Evolutionary conservation across 2,888 invertebrate species (phyloP).

Genomic region (Eristalinus aeneus): DNA sequence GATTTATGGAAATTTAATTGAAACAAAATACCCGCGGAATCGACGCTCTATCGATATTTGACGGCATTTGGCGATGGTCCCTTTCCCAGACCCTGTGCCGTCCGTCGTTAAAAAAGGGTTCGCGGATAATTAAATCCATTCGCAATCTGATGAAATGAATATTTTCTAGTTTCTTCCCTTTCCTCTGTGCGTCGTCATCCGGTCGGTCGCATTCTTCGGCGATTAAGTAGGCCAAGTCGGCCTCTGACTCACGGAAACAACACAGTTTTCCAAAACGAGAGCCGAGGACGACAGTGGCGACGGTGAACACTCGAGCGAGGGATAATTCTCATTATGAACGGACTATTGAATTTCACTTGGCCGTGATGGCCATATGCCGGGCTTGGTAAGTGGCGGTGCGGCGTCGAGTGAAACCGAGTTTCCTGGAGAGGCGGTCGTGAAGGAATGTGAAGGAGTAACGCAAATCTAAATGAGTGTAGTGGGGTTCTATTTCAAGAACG

Average conservation of each 20-base stretch:
- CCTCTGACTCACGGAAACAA: background rate
- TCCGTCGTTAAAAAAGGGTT: background rate
- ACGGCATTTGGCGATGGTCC: constrained; percentile 4
- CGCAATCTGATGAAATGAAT: constrained; percentile 31
- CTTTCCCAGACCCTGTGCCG: no score
- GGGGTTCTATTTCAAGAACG: no score
- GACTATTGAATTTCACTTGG: constrained; percentile 15
- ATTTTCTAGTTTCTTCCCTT: constrained; percentile 22
- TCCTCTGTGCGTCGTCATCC: background rate
- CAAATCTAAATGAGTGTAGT: no score
- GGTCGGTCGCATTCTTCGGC: background rate
- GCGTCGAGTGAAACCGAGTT: background rate
- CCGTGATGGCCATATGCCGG: background rate
- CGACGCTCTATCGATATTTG: background rate
- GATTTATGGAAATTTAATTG: constrained; percentile 14
- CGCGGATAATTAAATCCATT: constrained; percentile 14
- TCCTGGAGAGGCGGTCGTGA: background rate
- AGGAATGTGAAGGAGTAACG: background rate
- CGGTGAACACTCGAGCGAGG: background rate
- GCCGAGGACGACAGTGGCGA: background rate
- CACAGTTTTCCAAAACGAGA: background rate
- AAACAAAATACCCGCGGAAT: constrained; percentile 35
- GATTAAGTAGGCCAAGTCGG: background rate
- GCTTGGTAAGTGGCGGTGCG: no score
- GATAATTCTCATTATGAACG: constrained; percentile 16